These are phyloP conservation scores for Gasterosteus aculeatus DNA, from an alignment of 2,113 vertebrate species.

Conservation along the genomic window DNA sequence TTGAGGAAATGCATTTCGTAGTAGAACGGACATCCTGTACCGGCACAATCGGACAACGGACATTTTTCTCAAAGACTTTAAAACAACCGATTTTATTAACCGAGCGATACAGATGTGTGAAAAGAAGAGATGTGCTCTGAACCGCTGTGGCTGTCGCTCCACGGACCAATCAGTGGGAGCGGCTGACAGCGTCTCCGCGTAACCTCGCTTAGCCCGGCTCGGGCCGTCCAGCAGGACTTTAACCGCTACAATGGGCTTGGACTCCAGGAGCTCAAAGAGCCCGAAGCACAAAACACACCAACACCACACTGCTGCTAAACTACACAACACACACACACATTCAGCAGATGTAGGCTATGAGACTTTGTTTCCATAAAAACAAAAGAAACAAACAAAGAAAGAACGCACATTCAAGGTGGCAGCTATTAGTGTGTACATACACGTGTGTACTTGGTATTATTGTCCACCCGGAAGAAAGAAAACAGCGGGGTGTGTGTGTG, in stretches of 20 bases:
- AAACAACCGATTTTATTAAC: neutral
- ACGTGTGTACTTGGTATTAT: neutral
- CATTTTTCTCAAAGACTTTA: neutral
- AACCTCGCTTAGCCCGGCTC: constrained; percentile 42
- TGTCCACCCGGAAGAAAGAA: constrained; percentile 14
- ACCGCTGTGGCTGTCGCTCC: neutral
- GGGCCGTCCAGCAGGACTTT: constrained; percentile 73
- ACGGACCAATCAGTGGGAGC: neutral
- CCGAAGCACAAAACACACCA: constrained; percentile 52
- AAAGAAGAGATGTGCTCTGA: neutral
- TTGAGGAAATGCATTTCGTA: neutral
- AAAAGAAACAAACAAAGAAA: neutral
- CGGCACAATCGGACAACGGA: too few relatives aligned
- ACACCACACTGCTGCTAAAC: constrained; percentile 51
- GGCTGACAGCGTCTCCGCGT: constrained; percentile 34
- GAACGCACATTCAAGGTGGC: constrained; percentile 11
- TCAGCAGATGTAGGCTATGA: constrained; percentile 43
- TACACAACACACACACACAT: constrained; percentile 46
- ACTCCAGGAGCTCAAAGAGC: constrained; percentile 73
- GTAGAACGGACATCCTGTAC: neutral
- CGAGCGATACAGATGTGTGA: neutral
- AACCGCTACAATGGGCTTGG: constrained; percentile 69
- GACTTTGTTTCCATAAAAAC: constrained; percentile 5
- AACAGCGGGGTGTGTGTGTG: constrained; percentile 1
- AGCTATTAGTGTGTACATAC: neutral